Percentiles rank a stretch among this genome's conserved stretches.
phyloP scores from a whole-genome alignment of 2,888 invertebrate species.

The Petrolisthes cinctipes region DNA sequence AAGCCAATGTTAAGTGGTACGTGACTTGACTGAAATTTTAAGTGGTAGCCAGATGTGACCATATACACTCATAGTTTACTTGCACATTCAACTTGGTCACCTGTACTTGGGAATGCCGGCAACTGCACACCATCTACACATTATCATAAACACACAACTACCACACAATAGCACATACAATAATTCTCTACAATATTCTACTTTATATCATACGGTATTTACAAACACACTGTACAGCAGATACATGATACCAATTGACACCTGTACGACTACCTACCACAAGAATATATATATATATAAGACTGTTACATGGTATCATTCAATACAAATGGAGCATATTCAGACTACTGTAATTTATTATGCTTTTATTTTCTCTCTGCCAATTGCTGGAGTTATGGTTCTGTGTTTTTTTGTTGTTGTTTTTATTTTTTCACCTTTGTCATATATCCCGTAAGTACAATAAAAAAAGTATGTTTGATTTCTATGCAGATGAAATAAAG shows the following conservation, averaged over 20 bases:
- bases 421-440: background rate
- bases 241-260: constrained; percentile 56
- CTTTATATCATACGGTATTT: constrained; percentile 50
- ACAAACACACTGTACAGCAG: constrained; percentile 60
- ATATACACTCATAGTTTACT: background rate
- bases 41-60: background rate
- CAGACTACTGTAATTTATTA: constrained; percentile 29
- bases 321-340: no score
- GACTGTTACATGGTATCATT: no score
- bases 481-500: no score
- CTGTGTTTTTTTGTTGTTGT: constrained; percentile 5
- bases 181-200: constrained; percentile 38
- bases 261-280: constrained; percentile 42
- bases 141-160: constrained; percentile 24
- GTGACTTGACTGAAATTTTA: background rate
- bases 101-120: background rate
- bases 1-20: background rate
- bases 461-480: no score
- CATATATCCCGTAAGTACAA: no score
- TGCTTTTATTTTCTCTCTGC: background rate
- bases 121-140: background rate
- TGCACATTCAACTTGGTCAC: background rate
- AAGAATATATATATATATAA: constrained; percentile 35
- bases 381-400: background rate
- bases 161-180: constrained; percentile 23